Conservation (phyloP, 2,888 invertebrate species). For the Villa cingulata region DNA sequence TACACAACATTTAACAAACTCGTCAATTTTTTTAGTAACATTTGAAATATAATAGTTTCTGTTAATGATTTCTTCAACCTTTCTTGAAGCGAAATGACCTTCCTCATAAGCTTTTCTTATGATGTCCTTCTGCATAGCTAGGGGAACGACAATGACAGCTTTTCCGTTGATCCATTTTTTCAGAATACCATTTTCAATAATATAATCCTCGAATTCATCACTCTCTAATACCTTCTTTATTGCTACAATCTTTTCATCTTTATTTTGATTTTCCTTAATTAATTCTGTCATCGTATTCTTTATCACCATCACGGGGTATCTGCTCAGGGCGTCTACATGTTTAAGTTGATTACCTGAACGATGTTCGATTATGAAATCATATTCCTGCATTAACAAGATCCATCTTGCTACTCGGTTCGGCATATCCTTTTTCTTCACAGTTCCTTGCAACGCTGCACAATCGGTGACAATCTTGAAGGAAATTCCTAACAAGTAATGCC, state of each 20-base stretch:
- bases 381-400: neutral
- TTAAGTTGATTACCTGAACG: neutral
- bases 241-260: no score
- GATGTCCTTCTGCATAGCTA: slow-evolving; percentile 23
- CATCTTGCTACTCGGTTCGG: neutral
- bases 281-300: no score
- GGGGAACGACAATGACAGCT: slow-evolving; percentile 28
- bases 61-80: slow-evolving; percentile 18
- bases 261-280: neutral
- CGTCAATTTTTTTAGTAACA: slow-evolving; percentile 3
- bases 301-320: neutral
- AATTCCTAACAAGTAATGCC: slow-evolving; percentile 16
- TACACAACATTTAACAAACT: slow-evolving; percentile 9
- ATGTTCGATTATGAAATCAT: neutral
- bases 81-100: slow-evolving; percentile 25
- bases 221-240: neutral
- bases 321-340: neutral
- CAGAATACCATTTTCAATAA: slow-evolving; percentile 11
- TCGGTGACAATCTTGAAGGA: slow-evolving; percentile 17
- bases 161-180: no score
- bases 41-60: slow-evolving; percentile 20
- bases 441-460: slow-evolving; percentile 3
- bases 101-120: slow-evolving; percentile 24
- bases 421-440: neutral
- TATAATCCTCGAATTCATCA: neutral